phyloP scores from a whole-genome alignment of 2,113 vertebrate species.

The Poicephalus gulielmi region DNA sequence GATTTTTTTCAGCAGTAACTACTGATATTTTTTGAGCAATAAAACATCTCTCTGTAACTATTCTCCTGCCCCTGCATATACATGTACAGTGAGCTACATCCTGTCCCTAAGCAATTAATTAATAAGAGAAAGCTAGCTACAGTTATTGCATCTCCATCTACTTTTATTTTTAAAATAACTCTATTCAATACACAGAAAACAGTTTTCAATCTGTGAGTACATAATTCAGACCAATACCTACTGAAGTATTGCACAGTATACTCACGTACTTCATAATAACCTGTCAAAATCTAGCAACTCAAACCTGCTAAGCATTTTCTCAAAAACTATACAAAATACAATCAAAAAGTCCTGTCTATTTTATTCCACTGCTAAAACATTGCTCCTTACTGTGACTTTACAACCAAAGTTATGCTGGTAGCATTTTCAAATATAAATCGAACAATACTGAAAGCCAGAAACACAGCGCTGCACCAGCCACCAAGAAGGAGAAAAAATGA shows the following conservation, averaged over 20 bases:
- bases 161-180: neutral
- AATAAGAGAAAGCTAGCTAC: neutral
- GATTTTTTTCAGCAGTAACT: neutral
- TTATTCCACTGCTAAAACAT: neutral
- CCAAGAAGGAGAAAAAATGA: too few relatives aligned
- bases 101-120: conserved; percentile 10
- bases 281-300: neutral
- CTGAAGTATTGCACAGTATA: neutral
- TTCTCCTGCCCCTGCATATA: neutral
- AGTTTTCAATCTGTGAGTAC: neutral
- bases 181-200: neutral
- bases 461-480: too few relatives aligned
- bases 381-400: neutral
- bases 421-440: neutral
- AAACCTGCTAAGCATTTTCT: neutral
- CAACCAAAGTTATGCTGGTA: neutral
- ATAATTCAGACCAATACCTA: neutral
- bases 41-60: neutral
- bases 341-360: neutral
- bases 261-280: neutral
- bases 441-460: too few relatives aligned
- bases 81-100: fast-evolving
- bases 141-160: neutral
- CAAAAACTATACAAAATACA: neutral
- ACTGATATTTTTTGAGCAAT: neutral